phyloP scores from a whole-genome alignment of 1,140 invertebrate genomes.

The Nephotettix cincticeps region DNA sequence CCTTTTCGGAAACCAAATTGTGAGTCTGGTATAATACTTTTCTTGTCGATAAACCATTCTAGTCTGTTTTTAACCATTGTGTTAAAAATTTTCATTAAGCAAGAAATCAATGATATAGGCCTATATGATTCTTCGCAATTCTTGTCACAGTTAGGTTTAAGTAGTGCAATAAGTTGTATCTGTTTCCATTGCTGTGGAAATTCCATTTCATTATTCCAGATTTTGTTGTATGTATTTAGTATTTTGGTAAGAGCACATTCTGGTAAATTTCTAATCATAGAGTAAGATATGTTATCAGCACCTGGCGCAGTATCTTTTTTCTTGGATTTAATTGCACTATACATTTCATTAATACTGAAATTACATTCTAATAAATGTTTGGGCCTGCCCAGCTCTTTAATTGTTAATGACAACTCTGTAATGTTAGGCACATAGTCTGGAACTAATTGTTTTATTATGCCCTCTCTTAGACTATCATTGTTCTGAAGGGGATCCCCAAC shows the following conservation, averaged over 20 bases:
- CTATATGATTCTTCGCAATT: background rate
- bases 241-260: background rate
- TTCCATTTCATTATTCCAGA: background rate
- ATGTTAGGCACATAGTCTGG: constrained; percentile 2
- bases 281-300: background rate
- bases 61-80: background rate
- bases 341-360: background rate
- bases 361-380: background rate
- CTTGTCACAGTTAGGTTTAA: background rate
- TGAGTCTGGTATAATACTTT: background rate
- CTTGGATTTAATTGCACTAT: background rate
- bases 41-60: background rate
- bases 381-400: background rate
- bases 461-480: background rate
- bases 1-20: background rate
- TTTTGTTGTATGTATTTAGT: background rate
- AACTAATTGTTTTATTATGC: background rate
- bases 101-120: constrained; percentile 5
- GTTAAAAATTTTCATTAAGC: background rate
- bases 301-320: background rate
- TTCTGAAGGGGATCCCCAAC: background rate
- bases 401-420: background rate
- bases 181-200: background rate
- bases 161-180: background rate
- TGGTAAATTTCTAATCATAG: background rate